phyloP scores from a whole-genome alignment of 1,140 invertebrate genomes.

The Pseudomyrmex concolor region DNA sequence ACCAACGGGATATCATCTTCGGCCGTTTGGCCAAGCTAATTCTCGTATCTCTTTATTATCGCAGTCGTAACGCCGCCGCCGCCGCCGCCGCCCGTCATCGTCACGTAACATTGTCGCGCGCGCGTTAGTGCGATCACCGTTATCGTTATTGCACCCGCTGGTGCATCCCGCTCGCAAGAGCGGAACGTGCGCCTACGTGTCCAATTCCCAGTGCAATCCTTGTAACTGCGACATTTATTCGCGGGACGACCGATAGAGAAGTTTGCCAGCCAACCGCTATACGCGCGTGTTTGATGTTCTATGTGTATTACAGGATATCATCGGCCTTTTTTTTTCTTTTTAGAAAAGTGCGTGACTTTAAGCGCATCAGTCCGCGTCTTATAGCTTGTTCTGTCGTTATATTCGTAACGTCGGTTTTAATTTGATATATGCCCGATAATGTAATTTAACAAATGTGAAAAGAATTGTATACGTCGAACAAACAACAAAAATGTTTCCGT shows the following conservation, averaged over 20 bases:
- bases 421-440: not conserved
- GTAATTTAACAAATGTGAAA: not conserved
- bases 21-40: slow-evolving; percentile 32
- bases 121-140: slow-evolving; percentile 43
- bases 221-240: slow-evolving; percentile 57
- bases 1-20: slow-evolving; percentile 7
- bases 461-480: not conserved
- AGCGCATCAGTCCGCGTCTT: no score
- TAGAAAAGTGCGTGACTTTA: slow-evolving; percentile 11
- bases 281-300: not conserved
- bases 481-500: not conserved
- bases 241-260: slow-evolving; percentile 37
- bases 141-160: slow-evolving; percentile 60
- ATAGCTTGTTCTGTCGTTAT: not conserved
- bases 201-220: slow-evolving; percentile 58
- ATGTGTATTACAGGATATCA: not conserved
- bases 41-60: slow-evolving; percentile 55
- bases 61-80: slow-evolving; percentile 25
- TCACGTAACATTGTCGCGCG: slow-evolving; percentile 47
- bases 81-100: slow-evolving; percentile 43
- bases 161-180: slow-evolving; percentile 42
- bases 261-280: not conserved
- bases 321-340: slow-evolving; percentile 2
- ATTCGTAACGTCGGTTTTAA: not conserved
- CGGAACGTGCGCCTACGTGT: slow-evolving; percentile 32